These are phyloP conservation scores for Pseudotriccus pelzelni DNA, from an alignment of 2,797 vertebrate genomes.

Conservation along the genomic window DNA sequence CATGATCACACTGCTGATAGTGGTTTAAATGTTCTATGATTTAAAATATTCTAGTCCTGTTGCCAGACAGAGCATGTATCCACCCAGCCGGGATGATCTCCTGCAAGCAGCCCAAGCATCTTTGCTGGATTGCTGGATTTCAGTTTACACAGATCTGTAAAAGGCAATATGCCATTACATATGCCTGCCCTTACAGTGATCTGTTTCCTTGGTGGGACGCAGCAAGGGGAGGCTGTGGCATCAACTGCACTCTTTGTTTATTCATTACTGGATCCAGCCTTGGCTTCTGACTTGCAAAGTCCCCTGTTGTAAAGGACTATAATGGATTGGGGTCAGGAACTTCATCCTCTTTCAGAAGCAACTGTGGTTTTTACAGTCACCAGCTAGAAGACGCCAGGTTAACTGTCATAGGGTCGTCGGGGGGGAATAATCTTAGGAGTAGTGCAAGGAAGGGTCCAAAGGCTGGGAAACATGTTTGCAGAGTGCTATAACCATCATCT, in stretches of 20 bases:
- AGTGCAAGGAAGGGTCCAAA: background rate
- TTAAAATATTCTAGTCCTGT: background rate
- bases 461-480: background rate
- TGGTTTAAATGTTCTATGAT: background rate
- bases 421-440: background rate
- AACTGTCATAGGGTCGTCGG: background rate
- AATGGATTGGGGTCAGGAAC: background rate
- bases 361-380: background rate
- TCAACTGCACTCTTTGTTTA: background rate
- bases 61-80: background rate
- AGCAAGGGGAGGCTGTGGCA: background rate
- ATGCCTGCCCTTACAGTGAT: background rate
- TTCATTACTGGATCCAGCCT: background rate
- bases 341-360: background rate
- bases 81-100: background rate
- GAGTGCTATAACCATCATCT: background rate
- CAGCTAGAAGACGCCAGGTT: background rate
- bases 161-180: background rate
- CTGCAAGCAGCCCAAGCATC: background rate
- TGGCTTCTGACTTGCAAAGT: background rate
- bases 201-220: background rate
- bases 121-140: background rate
- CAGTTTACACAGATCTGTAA: background rate
- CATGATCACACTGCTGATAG: background rate
- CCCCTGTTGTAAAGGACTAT: background rate